Base-by-base conservation (phyloP, 2,797 vertebrate species). In the Sparus aurata region DNA sequence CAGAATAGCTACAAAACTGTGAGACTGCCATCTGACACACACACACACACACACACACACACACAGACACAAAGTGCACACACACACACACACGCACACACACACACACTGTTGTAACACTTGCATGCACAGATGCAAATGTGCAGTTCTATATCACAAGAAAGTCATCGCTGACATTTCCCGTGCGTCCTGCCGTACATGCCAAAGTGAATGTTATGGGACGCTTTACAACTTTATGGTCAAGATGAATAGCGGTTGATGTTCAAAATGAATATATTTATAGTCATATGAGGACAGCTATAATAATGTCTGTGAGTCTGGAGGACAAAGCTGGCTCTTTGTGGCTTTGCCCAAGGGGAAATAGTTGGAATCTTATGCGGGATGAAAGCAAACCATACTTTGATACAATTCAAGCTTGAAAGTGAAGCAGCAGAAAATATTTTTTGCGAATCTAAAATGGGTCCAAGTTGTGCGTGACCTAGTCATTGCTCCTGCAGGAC, bases 281-380 rank as follows among this genome's bases (percentile, higher is more conserved):
- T 84, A 90, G 86, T 89, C 90, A 87, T 83, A 87, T 73, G 85
- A 90, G 86, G 89, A 89, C 83, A 91, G 88, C 92, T 92, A 91
- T 88, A 94, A 93, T 85, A 93, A 93, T 81, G 84, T 77, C 15
- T 79, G 80, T 72, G 78, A 87, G 85, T 83, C 83, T 87, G 50
- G 75, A 89, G 84, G 88, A 92, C 92, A 94, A 92, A 91, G 88
- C 84, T 89, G 86, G 74, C 90, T 91, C 91, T 90, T 88, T 95
- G 90, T 86, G 89, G 85, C 79, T 83, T 47, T n/a, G 85, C 91
- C 91, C 85, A 18, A 62, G 73, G 88, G 88, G 79, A 87, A 82
- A 82, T 68, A 72, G 68, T 41, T 80, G 68, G 83, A 91, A 90
- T 85, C 63, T 80, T 64, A 27, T 22, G 52, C 18, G 15, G 82